Percentiles rank a stretch among this genome's conserved stretches.
Evolutionary conservation across 2,888 invertebrate genomes (phyloP).

Genomic region (Agrochola lota): DNA sequence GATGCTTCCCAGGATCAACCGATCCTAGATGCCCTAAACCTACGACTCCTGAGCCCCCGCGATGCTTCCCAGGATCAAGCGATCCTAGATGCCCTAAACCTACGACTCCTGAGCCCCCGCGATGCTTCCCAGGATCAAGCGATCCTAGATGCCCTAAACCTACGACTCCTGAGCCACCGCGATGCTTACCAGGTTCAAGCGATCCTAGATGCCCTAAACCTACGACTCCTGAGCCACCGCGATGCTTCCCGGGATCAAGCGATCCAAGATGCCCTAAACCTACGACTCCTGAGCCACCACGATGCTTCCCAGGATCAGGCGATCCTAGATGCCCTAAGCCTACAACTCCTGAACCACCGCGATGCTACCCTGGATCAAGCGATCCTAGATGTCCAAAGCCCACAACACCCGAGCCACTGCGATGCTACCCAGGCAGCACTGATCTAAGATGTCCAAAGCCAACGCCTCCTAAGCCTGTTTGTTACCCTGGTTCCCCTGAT

Average conservation of each 20-base stretch:
- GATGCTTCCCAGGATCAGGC: slow-evolving; percentile 73
- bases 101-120: slow-evolving; percentile 63
- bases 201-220: slow-evolving; percentile 67
- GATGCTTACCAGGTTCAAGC: neutral
- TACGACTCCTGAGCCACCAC: slow-evolving; percentile 66
- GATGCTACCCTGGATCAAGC: slow-evolving; percentile 76
- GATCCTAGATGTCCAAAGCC: slow-evolving; percentile 70
- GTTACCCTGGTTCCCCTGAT: slow-evolving; percentile 76
- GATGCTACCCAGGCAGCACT: slow-evolving; percentile 65
- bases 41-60: slow-evolving; percentile 58
- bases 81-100: slow-evolving; percentile 72
- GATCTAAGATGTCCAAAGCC: slow-evolving; percentile 67
- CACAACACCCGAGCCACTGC: slow-evolving; percentile 67
- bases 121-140: slow-evolving; percentile 69
- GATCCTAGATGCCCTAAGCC: slow-evolving; percentile 79
- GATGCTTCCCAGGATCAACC: slow-evolving; percentile 69
- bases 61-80: slow-evolving; percentile 70
- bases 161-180: slow-evolving; percentile 65
- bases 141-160: slow-evolving; percentile 75
- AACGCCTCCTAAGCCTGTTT: slow-evolving; percentile 58
- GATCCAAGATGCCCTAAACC: slow-evolving; percentile 67
- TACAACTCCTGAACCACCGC: slow-evolving; percentile 62
- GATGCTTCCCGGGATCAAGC: slow-evolving; percentile 65
- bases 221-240: slow-evolving; percentile 56
- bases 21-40: slow-evolving; percentile 71